A percentile compares a stretch with the other conserved stretches of the same genome.
Evolutionary conservation across 2,113 vertebrate species (phyloP).

Genomic region (Phylloscopus trochiloides): DNA sequence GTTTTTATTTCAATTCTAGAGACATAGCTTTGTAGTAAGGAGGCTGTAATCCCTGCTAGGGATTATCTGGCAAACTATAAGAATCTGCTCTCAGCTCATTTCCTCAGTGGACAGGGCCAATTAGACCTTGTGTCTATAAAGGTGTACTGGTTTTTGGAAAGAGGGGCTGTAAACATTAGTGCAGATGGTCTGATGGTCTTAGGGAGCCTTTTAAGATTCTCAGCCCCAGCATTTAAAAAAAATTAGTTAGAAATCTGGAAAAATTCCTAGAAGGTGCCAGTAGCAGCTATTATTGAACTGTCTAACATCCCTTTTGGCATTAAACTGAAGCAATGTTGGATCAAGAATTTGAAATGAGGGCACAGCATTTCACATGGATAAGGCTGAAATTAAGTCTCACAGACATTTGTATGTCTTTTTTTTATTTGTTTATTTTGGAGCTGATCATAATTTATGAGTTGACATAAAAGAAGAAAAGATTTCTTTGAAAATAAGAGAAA

Average conservation of each 20-base stretch:
- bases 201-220: background rate
- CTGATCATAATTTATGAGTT: background rate
- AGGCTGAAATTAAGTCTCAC: background rate
- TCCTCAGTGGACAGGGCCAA: background rate
- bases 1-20: background rate
- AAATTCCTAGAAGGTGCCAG: background rate
- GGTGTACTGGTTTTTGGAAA: background rate
- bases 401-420: background rate
- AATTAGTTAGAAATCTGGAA: background rate
- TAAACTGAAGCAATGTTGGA: background rate
- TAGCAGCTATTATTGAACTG: background rate
- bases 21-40: background rate
- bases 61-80: background rate
- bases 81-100: background rate
- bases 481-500: background rate
- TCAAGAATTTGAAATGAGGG: background rate
- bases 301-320: background rate
- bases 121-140: background rate
- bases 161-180: background rate
- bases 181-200: background rate
- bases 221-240: background rate
- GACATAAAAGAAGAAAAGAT: background rate
- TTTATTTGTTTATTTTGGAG: background rate
- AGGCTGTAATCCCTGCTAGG: background rate
- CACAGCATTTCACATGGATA: background rate